Evolutionary conservation across 2,888 invertebrate species (phyloP).

Genomic region (Stomorhina lunata): DNA sequence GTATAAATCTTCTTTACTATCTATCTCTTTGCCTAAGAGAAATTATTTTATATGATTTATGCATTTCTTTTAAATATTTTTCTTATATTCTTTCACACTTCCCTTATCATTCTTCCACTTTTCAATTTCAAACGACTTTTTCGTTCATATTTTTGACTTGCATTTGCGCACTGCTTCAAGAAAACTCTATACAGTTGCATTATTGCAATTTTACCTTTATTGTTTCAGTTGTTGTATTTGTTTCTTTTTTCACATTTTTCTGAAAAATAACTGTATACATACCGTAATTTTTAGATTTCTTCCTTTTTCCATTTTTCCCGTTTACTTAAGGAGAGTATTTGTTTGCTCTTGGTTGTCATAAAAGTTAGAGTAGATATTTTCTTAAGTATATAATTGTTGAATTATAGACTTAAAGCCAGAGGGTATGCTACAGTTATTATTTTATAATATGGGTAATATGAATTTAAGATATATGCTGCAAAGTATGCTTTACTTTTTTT

Average conservation of each 20-base stretch:
- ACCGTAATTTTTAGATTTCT: not conserved
- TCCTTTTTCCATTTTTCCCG: not conserved
- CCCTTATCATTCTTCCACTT: slow-evolving; percentile 31
- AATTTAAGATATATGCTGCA: no score
- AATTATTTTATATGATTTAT: slow-evolving; percentile 40
- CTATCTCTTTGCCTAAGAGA: not conserved
- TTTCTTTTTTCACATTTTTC: not conserved
- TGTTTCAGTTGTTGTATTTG: slow-evolving; percentile 35
- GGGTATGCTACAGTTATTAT: not conserved
- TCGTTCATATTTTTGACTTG: slow-evolving; percentile 37
- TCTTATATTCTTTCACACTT: slow-evolving; percentile 2
- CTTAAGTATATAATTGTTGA: slow-evolving; percentile 37
- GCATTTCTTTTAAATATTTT: slow-evolving; percentile 25
- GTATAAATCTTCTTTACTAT: not conserved
- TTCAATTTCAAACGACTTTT: not conserved
- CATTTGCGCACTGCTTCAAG: slow-evolving; percentile 60
- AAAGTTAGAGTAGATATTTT: not conserved
- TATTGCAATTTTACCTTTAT: slow-evolving; percentile 62
- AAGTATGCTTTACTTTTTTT: no score
- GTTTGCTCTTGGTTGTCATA: not conserved
- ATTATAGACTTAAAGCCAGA: not conserved
- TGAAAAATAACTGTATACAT: slow-evolving; percentile 19
- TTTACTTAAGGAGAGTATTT: not conserved
- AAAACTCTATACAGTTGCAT: slow-evolving; percentile 55
- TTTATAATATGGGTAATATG: no score